phyloP scores from a whole-genome alignment of 2,797 vertebrate species.

The Premnoplex brunnescens region DNA sequence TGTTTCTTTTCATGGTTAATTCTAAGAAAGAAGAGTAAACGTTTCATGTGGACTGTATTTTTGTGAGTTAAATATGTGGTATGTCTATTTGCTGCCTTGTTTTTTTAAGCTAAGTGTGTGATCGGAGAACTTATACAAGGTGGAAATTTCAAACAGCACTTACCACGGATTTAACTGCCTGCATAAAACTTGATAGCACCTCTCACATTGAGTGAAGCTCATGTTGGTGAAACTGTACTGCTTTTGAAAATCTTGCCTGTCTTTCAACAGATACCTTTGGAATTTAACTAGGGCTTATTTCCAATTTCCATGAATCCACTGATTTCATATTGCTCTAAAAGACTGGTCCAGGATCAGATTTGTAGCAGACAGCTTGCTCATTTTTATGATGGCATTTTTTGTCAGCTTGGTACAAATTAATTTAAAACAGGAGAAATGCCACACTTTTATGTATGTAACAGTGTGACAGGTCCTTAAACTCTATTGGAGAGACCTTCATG shows the following conservation, averaged over 20 bases:
- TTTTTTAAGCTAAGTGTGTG: not conserved
- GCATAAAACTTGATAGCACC: not conserved
- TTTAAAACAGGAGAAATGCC: not conserved
- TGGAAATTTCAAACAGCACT: not conserved
- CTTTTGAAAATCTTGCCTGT: not conserved
- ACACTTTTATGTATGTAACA: not conserved
- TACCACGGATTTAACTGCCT: not conserved
- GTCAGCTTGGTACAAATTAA: not conserved
- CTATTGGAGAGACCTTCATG: not conserved
- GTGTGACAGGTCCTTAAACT: not conserved
- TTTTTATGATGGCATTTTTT: not conserved
- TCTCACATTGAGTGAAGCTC: not conserved
- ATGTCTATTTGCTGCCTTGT: not conserved
- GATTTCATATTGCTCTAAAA: not conserved
- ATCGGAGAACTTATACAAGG: not conserved
- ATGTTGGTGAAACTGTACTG: not conserved
- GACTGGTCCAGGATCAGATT: not conserved
- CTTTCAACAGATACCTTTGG: not conserved
- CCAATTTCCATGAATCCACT: not conserved
- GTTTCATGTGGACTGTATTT: not conserved
- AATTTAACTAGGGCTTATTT: not conserved
- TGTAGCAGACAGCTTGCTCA: not conserved
- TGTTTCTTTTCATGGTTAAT: not conserved
- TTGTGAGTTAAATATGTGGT: not conserved
- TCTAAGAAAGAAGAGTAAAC: not conserved